Evolutionary conservation across 2,888 invertebrate genomes (phyloP), one percentile per base, ranked within the genome.

Genomic region (Petrophora chlorosata): DNA sequence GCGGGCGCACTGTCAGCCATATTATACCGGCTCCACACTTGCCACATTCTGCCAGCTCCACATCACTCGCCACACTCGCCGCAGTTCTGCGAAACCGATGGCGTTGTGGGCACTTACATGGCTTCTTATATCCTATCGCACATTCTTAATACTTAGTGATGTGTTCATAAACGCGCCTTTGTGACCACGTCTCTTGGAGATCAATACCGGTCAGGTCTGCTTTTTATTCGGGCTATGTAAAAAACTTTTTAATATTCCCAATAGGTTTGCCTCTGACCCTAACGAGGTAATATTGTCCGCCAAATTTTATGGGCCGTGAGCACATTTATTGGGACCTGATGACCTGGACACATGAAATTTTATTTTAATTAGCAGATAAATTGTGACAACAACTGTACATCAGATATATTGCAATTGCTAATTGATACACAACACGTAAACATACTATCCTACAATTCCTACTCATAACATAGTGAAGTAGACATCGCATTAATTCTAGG

Each of bases 1-100:
- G 76, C 78, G 73, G 63, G 70, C 67, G 61, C 32, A 68, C 56
- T 57, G 61, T 56, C 62, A 53, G 60, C 52, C 8, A 36, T 16
- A 36, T 26, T 36, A 15, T 9, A 16, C 36, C 53, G 48, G 60
- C 62, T 65, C 12, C 17, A 14, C 12, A 25, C 23, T 65, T 10
- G 15, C 29, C 15, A 23, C 17, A 34, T 32, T 41, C 38, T 10
- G 17, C 35, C 53, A 46, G 61, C 63, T 65, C 22, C 19, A 14
- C 16, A 36, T n/a, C n/a, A n/a, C n/a, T n/a, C n/a, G n/a, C n/a
- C n/a, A n/a, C n/a, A n/a, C 23, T 65, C 5, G 10, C 15, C 15
- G 17, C 59, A 63, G 66, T 74, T 75, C 71, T 61, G 65, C 65
- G 65, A 74, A 74, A 26, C 14, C 26, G 17, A 8, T 25, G 25